Evolutionary conservation across 1,140 invertebrate genomes (phyloP), one percentile per base, ranked within the genome.

Genomic region (Sesamia nonagrioides): DNA sequence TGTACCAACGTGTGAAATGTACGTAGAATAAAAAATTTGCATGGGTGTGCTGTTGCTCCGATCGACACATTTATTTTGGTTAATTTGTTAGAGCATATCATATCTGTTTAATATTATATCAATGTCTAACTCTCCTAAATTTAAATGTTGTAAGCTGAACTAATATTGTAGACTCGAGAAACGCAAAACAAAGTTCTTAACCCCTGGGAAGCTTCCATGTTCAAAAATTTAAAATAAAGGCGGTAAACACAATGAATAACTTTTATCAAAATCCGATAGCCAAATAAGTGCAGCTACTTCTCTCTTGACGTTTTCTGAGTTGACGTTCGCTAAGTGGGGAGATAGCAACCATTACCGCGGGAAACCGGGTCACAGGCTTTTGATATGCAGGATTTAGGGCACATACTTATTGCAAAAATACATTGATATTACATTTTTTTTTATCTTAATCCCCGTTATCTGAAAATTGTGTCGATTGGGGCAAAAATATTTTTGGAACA

Each of bases 311-410:
- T 66, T 61, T 18, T 63, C 13, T 63, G 63, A 50, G 58, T 77
- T 40, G 74, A 81, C 66, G 58, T 45, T 42, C 21, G 61, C 42
- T 86, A 82, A 79, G 82, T 78, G 78, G 66, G 56, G 74, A 77
- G 82, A 82, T 79, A 80, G 69, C 33, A 71, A 80, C 78, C 79
- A 81, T 82, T 86, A 72, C 52, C 11, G 50, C 27, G 42, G 27
- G 72, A 80, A 88, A 84, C 71, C 63, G 79, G 84, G 83, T 86
- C 83, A 84, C 78, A 82, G 73, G 72, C 68, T 68, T 73, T 52
- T 61, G 72, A 77, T 82, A 79, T 78, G 18, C 58, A 54, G 76
- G 45, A 79, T 81, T 79, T 82, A 54, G 68, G 54, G 15, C 56
- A 18, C 58, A 61, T 66, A 66, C 58, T 73, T 13, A 13, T 45